Percentiles rank a stretch among this genome's conserved stretches.
These are phyloP conservation scores for Xyliphius kryptos DNA, from an alignment of 2,113 vertebrate genomes.

Conservation along the genomic window DNA sequence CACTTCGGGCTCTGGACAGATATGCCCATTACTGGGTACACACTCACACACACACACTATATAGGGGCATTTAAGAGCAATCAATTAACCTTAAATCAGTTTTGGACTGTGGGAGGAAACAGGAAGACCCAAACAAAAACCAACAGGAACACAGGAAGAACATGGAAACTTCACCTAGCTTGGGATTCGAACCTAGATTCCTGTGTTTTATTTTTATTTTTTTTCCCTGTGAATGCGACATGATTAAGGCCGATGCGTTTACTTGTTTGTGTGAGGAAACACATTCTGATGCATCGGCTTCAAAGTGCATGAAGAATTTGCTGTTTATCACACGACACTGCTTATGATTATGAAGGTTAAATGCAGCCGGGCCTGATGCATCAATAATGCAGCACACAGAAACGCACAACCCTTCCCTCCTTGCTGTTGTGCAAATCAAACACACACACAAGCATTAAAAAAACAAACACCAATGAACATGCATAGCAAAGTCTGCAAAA, in stretches of 20 bases:
- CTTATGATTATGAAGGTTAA: constrained; percentile 44
- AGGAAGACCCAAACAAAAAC: neutral
- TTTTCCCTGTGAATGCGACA: too few relatives aligned
- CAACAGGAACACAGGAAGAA: too few relatives aligned
- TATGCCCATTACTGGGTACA: too few relatives aligned
- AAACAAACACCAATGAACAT: constrained; percentile 24
- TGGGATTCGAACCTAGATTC: too few relatives aligned
- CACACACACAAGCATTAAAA: constrained; percentile 25
- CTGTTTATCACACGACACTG: constrained; percentile 15
- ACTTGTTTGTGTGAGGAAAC: neutral
- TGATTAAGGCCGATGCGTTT: neutral
- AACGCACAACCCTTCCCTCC: constrained; percentile 38
- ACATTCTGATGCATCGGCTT: neutral
- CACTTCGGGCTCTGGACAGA: too few relatives aligned
- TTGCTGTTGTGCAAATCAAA: constrained; percentile 38
- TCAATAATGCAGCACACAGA: constrained; percentile 45
- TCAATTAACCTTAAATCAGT: too few relatives aligned
- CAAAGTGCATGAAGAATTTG: neutral
- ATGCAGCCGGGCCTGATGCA: constrained; percentile 31
- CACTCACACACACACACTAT: too few relatives aligned
- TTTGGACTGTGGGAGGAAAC: neutral
- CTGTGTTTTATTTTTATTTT: too few relatives aligned
- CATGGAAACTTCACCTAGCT: neutral
- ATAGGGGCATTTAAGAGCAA: too few relatives aligned
- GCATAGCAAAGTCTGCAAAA: too few relatives aligned